Percentiles rank a stretch among this genome's conserved stretches.
Conservation (phyloP, 2,888 invertebrate species). For the Andrena flavipes region DNA sequence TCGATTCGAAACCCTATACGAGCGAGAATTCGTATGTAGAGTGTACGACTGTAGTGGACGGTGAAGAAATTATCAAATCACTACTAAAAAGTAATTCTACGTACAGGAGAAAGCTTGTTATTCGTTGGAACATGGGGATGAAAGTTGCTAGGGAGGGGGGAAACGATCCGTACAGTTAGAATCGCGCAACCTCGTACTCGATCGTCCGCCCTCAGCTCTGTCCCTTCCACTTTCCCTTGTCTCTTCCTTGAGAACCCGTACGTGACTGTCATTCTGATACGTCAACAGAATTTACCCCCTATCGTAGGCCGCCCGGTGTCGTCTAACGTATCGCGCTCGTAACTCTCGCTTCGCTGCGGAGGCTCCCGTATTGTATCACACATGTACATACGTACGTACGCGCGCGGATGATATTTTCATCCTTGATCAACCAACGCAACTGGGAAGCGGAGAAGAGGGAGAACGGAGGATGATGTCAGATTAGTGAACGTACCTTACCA, state of each 20-base stretch:
- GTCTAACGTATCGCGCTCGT: no score
- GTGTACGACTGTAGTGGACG: no score
- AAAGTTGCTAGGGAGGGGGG: background rate
- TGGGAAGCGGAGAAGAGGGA: no score
- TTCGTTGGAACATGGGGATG: background rate
- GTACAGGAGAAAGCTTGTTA: background rate
- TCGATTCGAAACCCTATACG: background rate
- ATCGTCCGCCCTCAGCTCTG: conserved; percentile 8
- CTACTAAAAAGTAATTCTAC: background rate
- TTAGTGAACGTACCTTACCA: conserved; percentile 65
- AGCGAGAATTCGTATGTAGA: no score
- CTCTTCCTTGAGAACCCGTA: conserved; percentile 53
- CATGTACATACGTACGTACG: background rate
- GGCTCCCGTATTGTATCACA: background rate
- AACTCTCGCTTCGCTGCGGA: background rate
- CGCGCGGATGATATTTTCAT: background rate
- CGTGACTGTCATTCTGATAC: conserved; percentile 65
- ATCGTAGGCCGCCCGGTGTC: background rate
- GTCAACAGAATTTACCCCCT: conserved; percentile 44
- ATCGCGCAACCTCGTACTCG: conserved; percentile 8
- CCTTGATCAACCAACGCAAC: background rate
- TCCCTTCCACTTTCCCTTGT: conserved; percentile 21
- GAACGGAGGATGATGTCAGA: conserved; percentile 36
- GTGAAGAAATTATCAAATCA: no score
- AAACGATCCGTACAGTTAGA: conserved; percentile 1